Percentiles rank a stretch among this genome's conserved stretches.
phyloP scores from a whole-genome alignment of 2,797 vertebrate genomes.

The Hozukius guyotensis region DNA sequence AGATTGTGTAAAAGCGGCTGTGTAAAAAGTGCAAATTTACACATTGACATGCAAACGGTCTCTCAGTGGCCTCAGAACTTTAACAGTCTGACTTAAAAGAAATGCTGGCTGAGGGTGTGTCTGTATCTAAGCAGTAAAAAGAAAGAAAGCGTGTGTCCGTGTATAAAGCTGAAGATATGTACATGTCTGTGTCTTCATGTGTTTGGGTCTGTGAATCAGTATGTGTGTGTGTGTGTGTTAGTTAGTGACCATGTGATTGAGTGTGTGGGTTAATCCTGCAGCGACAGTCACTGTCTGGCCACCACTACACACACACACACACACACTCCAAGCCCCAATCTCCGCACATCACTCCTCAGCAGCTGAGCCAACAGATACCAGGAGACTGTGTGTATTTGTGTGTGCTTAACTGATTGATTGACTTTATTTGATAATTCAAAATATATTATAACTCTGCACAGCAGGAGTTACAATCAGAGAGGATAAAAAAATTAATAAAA shows the following conservation, averaged over 20 bases:
- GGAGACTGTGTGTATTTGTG: not conserved
- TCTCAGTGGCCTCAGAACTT: constrained; percentile 42
- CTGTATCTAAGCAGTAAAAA: constrained; percentile 13
- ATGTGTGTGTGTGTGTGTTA: no score
- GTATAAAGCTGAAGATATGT: not conserved
- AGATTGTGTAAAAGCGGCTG: not conserved
- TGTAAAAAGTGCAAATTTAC: constrained; percentile 32
- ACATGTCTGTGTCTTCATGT: constrained; percentile 2
- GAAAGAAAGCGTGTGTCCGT: not conserved
- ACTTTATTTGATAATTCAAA: not conserved
- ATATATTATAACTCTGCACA: no score
- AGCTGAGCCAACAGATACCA: constrained; percentile 58
- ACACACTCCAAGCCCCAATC: not conserved
- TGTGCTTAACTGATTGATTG: not conserved
- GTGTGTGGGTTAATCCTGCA: no score
- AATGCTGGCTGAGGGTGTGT: constrained; percentile 17
- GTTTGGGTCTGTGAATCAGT: no score
- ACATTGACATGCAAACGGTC: constrained; percentile 23
- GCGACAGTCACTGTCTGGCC: no score
- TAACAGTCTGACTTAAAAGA: constrained; percentile 58
- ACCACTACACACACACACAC: constrained; percentile 1
- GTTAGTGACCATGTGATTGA: no score
- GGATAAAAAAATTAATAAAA: not conserved
- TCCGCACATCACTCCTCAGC: constrained; percentile 36
- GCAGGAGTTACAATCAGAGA: not conserved